phyloP scores from a whole-genome alignment of 2,113 vertebrate species.

The Oostethus manadensis region DNA sequence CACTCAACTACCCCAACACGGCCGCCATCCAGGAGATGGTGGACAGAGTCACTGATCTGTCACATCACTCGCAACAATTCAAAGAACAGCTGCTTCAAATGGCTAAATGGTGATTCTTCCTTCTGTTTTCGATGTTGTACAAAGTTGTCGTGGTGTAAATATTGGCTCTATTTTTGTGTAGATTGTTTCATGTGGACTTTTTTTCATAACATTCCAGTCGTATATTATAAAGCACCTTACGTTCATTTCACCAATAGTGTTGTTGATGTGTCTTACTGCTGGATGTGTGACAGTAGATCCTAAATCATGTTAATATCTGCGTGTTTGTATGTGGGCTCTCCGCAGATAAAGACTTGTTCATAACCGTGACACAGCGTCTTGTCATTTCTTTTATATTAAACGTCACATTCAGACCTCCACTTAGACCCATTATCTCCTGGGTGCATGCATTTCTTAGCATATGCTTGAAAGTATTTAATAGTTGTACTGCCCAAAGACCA shows the following conservation, averaged over 20 bases:
- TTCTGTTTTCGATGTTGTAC: conserved; percentile 53
- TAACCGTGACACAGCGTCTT: conserved; percentile 19
- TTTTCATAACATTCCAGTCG: conserved; percentile 62
- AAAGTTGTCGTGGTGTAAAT: conserved; percentile 67
- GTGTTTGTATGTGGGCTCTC: conserved; percentile 15
- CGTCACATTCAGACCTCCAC: too few species aligned
- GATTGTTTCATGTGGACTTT: conserved; percentile 66
- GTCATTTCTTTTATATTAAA: conserved; percentile 7
- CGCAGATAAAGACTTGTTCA: conserved; percentile 51
- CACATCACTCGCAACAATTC: conserved; percentile 83
- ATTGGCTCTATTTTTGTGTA: conserved; percentile 71
- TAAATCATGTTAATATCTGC: conserved; percentile 40
- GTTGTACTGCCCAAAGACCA: too few species aligned
- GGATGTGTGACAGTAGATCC: conserved; percentile 43
- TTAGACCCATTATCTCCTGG: too few species aligned
- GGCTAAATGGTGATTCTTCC: conserved; percentile 74
- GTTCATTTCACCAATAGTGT: conserved; percentile 37
- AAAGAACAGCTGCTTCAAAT: conserved; percentile 85
- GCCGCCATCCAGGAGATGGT: conserved; percentile 89
- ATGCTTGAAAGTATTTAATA: too few species aligned
- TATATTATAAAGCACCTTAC: conserved; percentile 69
- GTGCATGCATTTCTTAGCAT: too few species aligned
- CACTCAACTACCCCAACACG: conserved; percentile 87
- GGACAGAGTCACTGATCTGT: conserved; percentile 85
- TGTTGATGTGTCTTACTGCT: conserved; percentile 38